Conservation (phyloP, 92 coral and sea anemone genomes). For the Epizoanthus stellaris region DNA sequence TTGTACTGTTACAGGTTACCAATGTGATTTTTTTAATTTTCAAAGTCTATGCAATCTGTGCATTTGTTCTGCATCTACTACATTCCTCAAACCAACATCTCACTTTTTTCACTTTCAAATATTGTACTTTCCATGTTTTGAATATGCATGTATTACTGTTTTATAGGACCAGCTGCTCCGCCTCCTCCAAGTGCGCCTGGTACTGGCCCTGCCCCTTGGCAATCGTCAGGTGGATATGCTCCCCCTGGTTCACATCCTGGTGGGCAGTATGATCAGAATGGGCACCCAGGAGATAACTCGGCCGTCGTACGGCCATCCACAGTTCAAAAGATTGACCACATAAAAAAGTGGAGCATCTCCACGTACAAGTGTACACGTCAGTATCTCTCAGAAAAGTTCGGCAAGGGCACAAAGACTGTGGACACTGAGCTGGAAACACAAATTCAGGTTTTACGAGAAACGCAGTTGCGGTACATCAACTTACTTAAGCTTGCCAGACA, state of each 20-base stretch:
- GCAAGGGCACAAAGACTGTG: slow-evolving; percentile 95
- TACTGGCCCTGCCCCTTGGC: slow-evolving; percentile 34
- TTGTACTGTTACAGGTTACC: no score
- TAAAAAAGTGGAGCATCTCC: slow-evolving; percentile 97
- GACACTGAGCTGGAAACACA: slow-evolving; percentile 96
- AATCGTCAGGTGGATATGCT: slow-evolving; percentile 27
- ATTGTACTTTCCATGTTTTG: neutral
- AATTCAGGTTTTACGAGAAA: slow-evolving; percentile 84
- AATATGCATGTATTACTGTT: neutral
- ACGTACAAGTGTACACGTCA: slow-evolving; percentile 97
- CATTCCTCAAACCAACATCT: no score
- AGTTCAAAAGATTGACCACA: slow-evolving; percentile 82
- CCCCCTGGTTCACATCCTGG: slow-evolving; percentile 4
- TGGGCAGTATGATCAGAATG: slow-evolving; percentile 27
- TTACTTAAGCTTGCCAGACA: slow-evolving; percentile 85
- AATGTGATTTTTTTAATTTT: no score
- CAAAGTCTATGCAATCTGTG: no score
- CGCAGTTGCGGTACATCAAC: slow-evolving; percentile 82
- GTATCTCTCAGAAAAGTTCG: slow-evolving; percentile 93
- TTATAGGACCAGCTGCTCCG: slow-evolving; percentile 32
- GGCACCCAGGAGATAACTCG: slow-evolving; percentile 28
- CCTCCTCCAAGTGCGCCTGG: slow-evolving; percentile 14
- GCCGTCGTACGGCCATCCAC: slow-evolving; percentile 76
- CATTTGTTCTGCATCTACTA: no score
- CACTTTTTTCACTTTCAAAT: no score